Evolutionary conservation across 2,113 vertebrate genomes (phyloP).

Genomic region (Recurvirostra avosetta): DNA sequence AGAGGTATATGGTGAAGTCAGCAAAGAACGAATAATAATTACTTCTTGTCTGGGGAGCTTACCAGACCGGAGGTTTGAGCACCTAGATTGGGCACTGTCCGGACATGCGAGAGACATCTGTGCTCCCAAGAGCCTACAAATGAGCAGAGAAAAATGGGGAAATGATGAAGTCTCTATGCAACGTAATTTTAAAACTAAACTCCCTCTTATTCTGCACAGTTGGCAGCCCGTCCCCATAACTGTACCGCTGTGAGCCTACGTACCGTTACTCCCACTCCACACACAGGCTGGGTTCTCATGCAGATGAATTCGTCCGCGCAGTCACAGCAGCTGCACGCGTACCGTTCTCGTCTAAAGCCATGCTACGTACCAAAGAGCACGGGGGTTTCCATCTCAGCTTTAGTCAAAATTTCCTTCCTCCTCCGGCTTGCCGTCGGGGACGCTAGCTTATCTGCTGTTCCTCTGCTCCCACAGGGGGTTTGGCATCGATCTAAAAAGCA

Average conservation of each 20-base stretch:
- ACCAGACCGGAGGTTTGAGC: background rate
- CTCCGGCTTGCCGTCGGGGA: background rate
- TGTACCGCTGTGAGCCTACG: fast-evolving
- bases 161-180: background rate
- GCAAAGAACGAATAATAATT: background rate
- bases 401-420: constrained; percentile 26
- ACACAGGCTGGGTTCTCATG: fast-evolving
- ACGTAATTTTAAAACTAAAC: background rate
- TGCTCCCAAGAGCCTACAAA: background rate
- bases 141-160: background rate
- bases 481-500: background rate
- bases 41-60: background rate
- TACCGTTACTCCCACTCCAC: background rate
- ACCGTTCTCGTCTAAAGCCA: background rate
- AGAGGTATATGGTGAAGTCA: constrained; percentile 74
- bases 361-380: background rate
- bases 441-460: fast-evolving
- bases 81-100: background rate
- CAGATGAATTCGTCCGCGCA: background rate
- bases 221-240: background rate
- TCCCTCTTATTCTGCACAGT: background rate
- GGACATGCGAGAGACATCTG: background rate
- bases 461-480: background rate
- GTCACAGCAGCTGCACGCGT: background rate
- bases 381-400: constrained; percentile 15